Conservation (phyloP, 2,888 invertebrate species). For the Agrochola lychnidis region DNA sequence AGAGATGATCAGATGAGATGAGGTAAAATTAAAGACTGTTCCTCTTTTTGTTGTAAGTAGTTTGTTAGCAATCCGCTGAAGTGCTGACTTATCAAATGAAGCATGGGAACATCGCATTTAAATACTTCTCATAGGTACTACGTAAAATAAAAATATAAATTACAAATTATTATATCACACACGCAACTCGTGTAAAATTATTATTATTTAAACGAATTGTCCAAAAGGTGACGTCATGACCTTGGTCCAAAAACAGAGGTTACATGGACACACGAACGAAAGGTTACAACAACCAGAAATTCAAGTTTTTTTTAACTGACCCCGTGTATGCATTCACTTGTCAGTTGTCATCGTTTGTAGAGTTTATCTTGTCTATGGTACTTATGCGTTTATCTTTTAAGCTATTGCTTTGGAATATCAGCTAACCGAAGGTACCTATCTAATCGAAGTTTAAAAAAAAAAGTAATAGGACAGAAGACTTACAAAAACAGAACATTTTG, state of each 20-base stretch:
- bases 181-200: slow-evolving; percentile 33
- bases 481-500: no score
- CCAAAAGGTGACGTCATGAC: slow-evolving; percentile 49
- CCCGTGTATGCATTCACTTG: slow-evolving; percentile 45
- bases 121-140: not conserved
- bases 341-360: slow-evolving; percentile 31
- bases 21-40: not conserved
- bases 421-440: no score
- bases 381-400: slow-evolving; percentile 16
- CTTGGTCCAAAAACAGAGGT: slow-evolving; percentile 61
- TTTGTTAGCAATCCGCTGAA: not conserved
- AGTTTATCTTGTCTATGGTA: slow-evolving; percentile 42
- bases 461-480: no score
- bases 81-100: not conserved
- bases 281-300: slow-evolving; percentile 55
- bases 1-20: not conserved
- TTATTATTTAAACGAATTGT: slow-evolving; percentile 55
- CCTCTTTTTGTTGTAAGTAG: not conserved
- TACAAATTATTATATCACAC: slow-evolving; percentile 36
- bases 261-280: slow-evolving; percentile 36
- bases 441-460: not conserved
- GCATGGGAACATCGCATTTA: slow-evolving; percentile 13
- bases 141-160: slow-evolving; percentile 28
- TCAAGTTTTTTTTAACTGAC: slow-evolving; percentile 50
- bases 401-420: not conserved